Base-by-base conservation (phyloP, 2,113 vertebrate genomes). In the Chloebia gouldiae region DNA sequence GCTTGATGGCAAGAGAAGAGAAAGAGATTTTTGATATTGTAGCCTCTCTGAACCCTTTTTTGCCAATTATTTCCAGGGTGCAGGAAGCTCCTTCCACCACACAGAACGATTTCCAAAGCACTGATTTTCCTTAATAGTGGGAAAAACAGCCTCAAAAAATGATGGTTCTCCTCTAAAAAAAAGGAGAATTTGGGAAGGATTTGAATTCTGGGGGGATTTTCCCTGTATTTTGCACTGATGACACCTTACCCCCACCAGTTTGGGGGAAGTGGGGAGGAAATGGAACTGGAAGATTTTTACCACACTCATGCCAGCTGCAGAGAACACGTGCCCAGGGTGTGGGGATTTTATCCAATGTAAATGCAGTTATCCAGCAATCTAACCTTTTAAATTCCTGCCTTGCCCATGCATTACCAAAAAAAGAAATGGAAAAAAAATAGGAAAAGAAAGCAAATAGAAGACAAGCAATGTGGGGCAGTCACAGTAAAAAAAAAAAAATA, bases 231-330 rank as follows among this genome's bases (percentile, higher is more conserved):
- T 60, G 39, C 20, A 27, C 16, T 5, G 60, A n/a, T 3, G 15
- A 31, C 9, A 53, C 6, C 21, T 60, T 10, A 45, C 4, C 10
- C 19, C 18, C 33, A 35, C 6, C 14, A 20, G 16, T 72, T 6
- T 33, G 33, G 7, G 37, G 27, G 27, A 72, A 57, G 2, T 30
- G 7, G 7, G 18, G 30, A 18, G 8, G 14, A 49, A 87, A 71
- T 2, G 2, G 56, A 28, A 47, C 19, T 7, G 7, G 66, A 30
- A 81, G 22, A 2, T 50, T 80, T 86, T 86, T 20, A n/a, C 20
- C 1, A 2, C 2, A 1, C 24, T 82, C 16, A 0, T 0, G 2
- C 31, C 0, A 3, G 78, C n/a, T 53, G 39, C 28, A 30, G n/a
- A 49, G 45, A 64, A 18, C 39, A 50, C 2, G 1, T 53, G 39